Evolutionary conservation across 2,113 vertebrate species (phyloP).

Genomic region (Sclerurus mexicanus): DNA sequence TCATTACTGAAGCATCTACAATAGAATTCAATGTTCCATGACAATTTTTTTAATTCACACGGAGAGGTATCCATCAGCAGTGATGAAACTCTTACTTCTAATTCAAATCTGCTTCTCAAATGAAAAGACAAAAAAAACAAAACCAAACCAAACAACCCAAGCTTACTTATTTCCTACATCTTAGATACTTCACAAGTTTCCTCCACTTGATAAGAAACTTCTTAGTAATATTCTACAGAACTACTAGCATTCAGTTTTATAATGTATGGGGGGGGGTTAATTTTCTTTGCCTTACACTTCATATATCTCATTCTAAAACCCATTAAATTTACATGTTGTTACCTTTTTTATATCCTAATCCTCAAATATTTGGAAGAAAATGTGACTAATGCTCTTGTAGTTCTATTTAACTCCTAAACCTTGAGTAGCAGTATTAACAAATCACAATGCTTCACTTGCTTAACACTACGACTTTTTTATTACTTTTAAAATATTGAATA

Average conservation of each 20-base stretch:
- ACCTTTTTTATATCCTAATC: neutral
- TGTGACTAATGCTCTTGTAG: neutral
- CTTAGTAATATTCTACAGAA: neutral
- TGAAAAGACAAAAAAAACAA: neutral
- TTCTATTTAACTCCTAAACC: neutral
- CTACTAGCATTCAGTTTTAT: neutral
- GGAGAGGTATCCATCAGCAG: neutral
- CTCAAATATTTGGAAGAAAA: neutral
- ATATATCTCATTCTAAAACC: neutral
- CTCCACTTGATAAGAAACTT: neutral
- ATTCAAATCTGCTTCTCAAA: neutral
- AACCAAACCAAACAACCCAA: neutral
- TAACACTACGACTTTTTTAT: neutral
- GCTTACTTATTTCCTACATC: neutral
- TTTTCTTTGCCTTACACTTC: neutral
- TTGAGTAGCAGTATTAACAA: neutral
- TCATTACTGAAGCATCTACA: neutral
- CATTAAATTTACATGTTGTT: neutral
- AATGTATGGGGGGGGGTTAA: accelerated
- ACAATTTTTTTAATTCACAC: neutral
- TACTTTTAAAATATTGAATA: neutral
- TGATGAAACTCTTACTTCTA: neutral
- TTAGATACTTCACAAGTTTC: neutral
- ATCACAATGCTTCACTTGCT: neutral
- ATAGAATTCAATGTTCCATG: neutral